These are phyloP conservation scores for Trichogramma evanescens DNA, from an alignment of 2,888 invertebrate species.

Conservation along the genomic window DNA sequence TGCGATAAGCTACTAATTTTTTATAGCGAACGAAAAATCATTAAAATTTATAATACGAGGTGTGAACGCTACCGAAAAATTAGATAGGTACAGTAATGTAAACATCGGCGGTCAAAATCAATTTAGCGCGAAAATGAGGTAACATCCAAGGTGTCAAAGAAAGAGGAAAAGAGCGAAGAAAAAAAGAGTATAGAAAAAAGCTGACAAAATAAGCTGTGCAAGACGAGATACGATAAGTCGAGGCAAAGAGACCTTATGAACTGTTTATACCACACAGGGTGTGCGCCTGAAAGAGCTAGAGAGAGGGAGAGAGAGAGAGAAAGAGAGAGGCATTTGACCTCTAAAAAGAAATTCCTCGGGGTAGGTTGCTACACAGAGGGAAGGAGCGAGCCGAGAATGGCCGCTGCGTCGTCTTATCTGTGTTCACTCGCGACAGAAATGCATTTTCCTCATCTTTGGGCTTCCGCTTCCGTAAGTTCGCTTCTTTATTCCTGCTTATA, in stretches of 20 bases:
- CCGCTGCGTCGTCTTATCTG: constrained; percentile 4
- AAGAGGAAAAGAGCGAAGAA: neutral
- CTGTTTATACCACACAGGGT: neutral
- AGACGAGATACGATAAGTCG: neutral
- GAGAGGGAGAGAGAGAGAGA: neutral
- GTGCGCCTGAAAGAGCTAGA: neutral
- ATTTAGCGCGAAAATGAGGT: no score
- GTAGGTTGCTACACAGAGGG: no score
- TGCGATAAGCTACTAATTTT: no score
- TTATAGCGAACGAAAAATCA: no score
- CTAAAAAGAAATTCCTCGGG: neutral
- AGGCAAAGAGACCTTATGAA: no score
- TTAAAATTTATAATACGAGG: no score
- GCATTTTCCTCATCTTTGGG: constrained; percentile 20
- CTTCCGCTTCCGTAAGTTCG: constrained; percentile 3
- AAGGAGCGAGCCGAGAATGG: constrained; percentile 2
- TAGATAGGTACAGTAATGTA: no score
- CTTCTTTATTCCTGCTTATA: no score
- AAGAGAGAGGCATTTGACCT: neutral
- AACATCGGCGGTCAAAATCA: no score
- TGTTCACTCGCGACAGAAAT: constrained; percentile 10
- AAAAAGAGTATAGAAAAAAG: neutral
- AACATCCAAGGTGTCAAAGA: neutral
- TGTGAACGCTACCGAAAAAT: no score
- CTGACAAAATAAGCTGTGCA: neutral